Evolutionary conservation across 1,140 invertebrate species (phyloP).

Genomic region (Dendrolimus kikuchii): DNA sequence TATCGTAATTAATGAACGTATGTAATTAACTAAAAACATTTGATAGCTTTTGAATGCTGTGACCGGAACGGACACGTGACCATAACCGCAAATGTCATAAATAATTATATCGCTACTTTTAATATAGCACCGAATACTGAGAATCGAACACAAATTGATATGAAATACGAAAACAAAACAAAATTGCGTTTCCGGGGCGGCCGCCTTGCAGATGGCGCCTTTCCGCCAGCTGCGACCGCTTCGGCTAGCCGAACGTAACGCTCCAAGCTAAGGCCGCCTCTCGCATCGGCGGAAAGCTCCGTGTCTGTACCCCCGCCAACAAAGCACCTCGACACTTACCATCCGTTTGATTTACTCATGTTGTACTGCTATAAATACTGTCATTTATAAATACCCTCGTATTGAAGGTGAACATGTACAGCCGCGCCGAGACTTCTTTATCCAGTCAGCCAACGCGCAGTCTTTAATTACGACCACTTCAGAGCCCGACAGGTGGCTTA

Average conservation of each 20-base stretch:
- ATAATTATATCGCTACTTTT: neutral
- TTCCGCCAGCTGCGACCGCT: conserved; percentile 49
- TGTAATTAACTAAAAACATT: neutral
- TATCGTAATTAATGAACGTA: too few relatives aligned
- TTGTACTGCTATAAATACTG: conserved; percentile 11
- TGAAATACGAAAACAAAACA: conserved; percentile 58
- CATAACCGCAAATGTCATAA: conserved; percentile 33
- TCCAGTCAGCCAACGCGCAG: conserved; percentile 27
- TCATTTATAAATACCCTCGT: conserved; percentile 25
- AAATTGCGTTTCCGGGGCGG: conserved; percentile 52
- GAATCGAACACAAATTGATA: conserved; percentile 32
- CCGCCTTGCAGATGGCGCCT: conserved; percentile 56
- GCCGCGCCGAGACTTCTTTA: conserved; percentile 27
- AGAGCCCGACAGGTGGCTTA: conserved; percentile 54
- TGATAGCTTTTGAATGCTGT: conserved; percentile 16
- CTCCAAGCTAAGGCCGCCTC: conserved; percentile 31
- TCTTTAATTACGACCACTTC: conserved; percentile 51
- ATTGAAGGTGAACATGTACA: conserved; percentile 42
- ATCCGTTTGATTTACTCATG: conserved; percentile 7
- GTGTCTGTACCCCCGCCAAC: conserved; percentile 7
- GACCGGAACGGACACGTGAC: conserved; percentile 35
- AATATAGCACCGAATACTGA: conserved; percentile 17
- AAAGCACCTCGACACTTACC: conserved; percentile 1
- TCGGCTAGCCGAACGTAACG: conserved; percentile 21
- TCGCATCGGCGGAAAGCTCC: neutral